Evolutionary conservation across 2,888 invertebrate genomes (phyloP).

Genomic region (Bedellia somnulentella): DNA sequence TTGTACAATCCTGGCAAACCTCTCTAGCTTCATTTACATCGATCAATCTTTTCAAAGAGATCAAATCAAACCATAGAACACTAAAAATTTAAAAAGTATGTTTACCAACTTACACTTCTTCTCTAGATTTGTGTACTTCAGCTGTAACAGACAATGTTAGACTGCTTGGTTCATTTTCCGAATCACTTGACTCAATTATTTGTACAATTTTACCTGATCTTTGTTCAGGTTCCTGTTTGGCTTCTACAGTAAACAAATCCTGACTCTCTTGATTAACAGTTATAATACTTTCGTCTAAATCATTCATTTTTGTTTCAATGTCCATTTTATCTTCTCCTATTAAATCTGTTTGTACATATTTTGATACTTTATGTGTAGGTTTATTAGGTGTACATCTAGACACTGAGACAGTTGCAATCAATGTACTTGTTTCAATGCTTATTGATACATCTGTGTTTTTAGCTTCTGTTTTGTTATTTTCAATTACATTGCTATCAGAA

Average conservation of each 20-base stretch:
- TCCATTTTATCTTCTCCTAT: background rate
- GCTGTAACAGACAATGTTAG: too few relatives aligned
- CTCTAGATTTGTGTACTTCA: too few relatives aligned
- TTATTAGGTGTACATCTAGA: constrained; percentile 13
- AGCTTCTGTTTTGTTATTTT: background rate
- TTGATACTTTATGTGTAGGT: constrained; percentile 9
- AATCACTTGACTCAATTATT: constrained; percentile 3
- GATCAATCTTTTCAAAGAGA: too few relatives aligned
- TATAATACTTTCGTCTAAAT: background rate
- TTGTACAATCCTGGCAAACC: too few relatives aligned
- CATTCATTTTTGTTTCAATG: background rate
- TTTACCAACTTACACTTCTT: constrained; percentile 3
- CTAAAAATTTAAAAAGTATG: too few relatives aligned
- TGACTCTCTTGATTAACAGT: constrained; percentile 10
- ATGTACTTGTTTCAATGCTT: constrained; percentile 22
- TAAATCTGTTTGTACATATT: constrained; percentile 4
- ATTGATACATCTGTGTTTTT: constrained; percentile 20
- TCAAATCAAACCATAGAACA: too few relatives aligned
- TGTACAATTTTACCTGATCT: too few relatives aligned
- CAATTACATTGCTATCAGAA: too few relatives aligned
- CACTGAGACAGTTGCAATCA: constrained; percentile 23
- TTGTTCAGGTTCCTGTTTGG: too few relatives aligned
- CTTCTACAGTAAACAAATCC: constrained; percentile 16
- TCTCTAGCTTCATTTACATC: too few relatives aligned
- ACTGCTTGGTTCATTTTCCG: constrained; percentile 1